phyloP scores from a whole-genome alignment of 2,888 invertebrate species.

The Philereme transversata region DNA sequence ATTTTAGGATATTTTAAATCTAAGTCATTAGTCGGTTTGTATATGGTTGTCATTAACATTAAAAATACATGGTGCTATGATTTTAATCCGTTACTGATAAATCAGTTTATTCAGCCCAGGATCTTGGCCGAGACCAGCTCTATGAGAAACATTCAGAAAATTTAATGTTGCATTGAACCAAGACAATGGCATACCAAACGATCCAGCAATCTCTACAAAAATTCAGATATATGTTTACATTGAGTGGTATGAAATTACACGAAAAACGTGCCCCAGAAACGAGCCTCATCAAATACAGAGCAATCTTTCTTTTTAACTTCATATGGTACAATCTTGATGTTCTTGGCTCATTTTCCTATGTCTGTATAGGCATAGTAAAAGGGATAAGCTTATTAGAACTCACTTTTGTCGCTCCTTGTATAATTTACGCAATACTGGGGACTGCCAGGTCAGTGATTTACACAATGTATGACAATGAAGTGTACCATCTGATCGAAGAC shows the following conservation, averaged over 20 bases:
- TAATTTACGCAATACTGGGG: conserved; percentile 11
- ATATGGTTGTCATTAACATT: conserved; percentile 12
- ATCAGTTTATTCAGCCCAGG: conserved; percentile 5
- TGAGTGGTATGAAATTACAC: conserved; percentile 20
- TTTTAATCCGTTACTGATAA: not conserved
- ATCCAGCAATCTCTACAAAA: conserved; percentile 17
- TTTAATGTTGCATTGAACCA: not conserved
- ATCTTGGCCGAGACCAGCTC: not conserved
- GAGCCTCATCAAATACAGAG: conserved; percentile 6
- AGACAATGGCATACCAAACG: not conserved
- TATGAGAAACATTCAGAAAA: not conserved
- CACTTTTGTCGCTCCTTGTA: conserved; percentile 31
- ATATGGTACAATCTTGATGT: conserved; percentile 31
- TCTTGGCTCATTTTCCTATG: conserved; percentile 1
- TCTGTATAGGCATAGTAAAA: conserved; percentile 9
- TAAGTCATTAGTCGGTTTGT: not conserved
- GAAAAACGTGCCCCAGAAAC: conserved; percentile 8
- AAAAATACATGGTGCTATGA: not conserved
- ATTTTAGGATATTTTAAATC: not conserved
- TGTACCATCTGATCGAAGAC: conserved; percentile 10
- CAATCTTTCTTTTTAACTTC: conserved; percentile 12
- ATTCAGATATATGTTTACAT: conserved; percentile 22
- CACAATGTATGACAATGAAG: conserved; percentile 17
- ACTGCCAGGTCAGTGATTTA: conserved; percentile 11
- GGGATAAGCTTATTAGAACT: conserved; percentile 32